A percentile compares a stretch with the other conserved stretches of the same genome.
Evolutionary conservation across 2,113 vertebrate species (phyloP).

Genomic region (Pan troglodytes): DNA sequence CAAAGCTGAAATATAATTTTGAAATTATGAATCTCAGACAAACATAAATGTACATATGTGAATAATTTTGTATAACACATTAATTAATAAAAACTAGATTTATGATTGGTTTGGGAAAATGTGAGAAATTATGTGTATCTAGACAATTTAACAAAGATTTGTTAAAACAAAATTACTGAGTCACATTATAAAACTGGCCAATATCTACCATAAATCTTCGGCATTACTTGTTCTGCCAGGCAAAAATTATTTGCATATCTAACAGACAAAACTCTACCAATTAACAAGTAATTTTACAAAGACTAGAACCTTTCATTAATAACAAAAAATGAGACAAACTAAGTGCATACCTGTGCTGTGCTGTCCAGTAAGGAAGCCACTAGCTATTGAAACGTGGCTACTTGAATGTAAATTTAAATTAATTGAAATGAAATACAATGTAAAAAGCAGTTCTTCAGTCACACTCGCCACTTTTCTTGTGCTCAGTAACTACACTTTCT

Average conservation of each 20-base stretch:
- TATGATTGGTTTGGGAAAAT: not conserved
- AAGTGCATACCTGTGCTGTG: not conserved
- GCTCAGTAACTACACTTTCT: not conserved
- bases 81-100: not conserved
- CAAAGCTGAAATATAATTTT: not conserved
- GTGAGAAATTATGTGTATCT: not conserved
- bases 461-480: not conserved
- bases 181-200: not conserved
- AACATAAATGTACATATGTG: not conserved
- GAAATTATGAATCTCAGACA: not conserved
- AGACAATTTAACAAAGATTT: not conserved
- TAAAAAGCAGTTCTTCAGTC: not conserved
- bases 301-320: not conserved
- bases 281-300: not conserved
- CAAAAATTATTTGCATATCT: not conserved
- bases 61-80: not conserved
- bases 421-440: not conserved
- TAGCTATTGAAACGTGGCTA: not conserved
- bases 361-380: not conserved
- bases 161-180: not conserved
- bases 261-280: not conserved
- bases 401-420: not conserved
- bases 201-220: not conserved
- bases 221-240: not conserved
- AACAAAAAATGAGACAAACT: not conserved